These are phyloP conservation scores for Stichodactyla mertensii DNA, from an alignment of 64 coral and sea anemone genomes.

Conservation along the genomic window DNA sequence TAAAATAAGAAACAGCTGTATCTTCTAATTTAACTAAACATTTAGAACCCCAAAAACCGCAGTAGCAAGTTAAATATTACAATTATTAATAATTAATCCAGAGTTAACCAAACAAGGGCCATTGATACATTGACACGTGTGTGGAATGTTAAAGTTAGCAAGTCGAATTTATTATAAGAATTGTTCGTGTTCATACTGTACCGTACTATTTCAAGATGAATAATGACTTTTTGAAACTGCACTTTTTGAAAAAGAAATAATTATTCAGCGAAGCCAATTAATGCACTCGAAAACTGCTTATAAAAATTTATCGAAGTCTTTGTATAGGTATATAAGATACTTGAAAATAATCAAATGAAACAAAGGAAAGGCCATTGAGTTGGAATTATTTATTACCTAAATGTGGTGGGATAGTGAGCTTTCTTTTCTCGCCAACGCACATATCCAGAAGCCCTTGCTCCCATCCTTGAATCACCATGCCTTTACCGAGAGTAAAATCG, in stretches of 20 bases:
- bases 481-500: conserved; percentile 85
- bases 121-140: conserved; percentile 4
- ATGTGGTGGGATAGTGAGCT: conserved; percentile 72
- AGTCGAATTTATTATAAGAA: too few species aligned
- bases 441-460: conserved; percentile 85
- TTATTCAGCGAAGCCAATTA: not conserved
- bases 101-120: not conserved
- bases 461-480: conserved; percentile 92
- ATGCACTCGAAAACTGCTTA: not conserved
- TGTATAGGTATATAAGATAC: not conserved
- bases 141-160: not conserved
- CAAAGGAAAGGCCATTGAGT: not conserved
- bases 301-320: not conserved
- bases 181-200: too few species aligned
- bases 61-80: not conserved
- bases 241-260: too few species aligned
- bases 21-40: not conserved
- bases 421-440: conserved; percentile 84
- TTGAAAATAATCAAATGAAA: not conserved
- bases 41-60: too few species aligned
- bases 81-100: not conserved
- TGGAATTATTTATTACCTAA: conserved; percentile 47
- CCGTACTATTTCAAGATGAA: too few species aligned
- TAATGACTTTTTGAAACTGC: too few species aligned
- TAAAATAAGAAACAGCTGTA: not conserved